Evolutionary conservation across 2,113 vertebrate genomes (phyloP).

Genomic region (Pyxicephalus adspersus): DNA sequence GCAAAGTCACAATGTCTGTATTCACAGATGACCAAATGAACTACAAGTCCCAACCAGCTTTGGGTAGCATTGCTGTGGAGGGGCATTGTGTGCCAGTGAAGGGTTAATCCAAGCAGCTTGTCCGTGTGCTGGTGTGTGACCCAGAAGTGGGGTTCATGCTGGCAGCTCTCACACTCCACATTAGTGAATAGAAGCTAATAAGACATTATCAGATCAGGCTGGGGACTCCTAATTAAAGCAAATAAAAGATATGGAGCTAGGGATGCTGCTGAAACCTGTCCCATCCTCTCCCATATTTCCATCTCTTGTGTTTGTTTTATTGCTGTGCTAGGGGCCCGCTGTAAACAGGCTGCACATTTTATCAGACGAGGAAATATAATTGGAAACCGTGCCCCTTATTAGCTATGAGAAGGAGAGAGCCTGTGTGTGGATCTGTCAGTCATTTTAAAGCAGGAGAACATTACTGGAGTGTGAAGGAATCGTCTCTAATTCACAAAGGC

Average conservation of each 20-base stretch:
- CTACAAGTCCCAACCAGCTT: no score
- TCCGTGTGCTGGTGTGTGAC: background rate
- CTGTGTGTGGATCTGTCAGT: constrained; percentile 83
- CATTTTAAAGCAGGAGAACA: constrained; percentile 91
- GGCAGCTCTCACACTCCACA: constrained; percentile 77
- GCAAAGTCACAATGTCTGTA: no score
- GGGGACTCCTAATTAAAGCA: constrained; percentile 93
- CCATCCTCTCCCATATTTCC: background rate
- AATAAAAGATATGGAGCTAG: constrained; percentile 75
- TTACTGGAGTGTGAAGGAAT: constrained; percentile 91
- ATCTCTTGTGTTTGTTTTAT: background rate
- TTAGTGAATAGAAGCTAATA: constrained; percentile 88
- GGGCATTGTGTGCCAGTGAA: constrained; percentile 10
- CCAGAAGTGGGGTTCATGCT: constrained; percentile 85
- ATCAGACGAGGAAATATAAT: constrained; percentile 80
- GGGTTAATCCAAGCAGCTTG: constrained; percentile 8
- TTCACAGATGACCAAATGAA: no score
- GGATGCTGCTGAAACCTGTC: constrained; percentile 63
- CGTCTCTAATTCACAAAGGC: constrained; percentile 88
- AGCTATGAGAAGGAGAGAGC: constrained; percentile 76
- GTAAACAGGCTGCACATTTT: constrained; percentile 61
- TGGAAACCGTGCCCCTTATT: constrained; percentile 90
- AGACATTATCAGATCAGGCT: constrained; percentile 86
- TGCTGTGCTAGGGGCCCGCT: constrained; percentile 59
- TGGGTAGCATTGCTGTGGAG: background rate